Base-by-base conservation (phyloP, 2,797 vertebrate genomes). In the Gymnopithys bicolor region DNA sequence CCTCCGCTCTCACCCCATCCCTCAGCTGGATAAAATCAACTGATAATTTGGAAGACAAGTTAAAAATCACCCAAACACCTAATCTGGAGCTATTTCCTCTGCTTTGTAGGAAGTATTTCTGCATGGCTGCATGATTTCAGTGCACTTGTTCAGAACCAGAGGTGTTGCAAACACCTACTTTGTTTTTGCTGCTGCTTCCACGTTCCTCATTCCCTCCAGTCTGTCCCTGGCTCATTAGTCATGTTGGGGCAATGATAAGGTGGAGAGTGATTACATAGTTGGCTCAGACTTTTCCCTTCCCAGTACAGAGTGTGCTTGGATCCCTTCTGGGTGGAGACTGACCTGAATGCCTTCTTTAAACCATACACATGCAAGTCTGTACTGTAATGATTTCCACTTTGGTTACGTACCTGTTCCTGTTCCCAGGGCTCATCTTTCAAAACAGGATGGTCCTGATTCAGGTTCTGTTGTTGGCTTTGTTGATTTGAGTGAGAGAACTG, bases 201-300 rank as follows among this genome's bases (percentile, higher is more conserved):
- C 45, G 83, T 79, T 93, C 77, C 91, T 94, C 80, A 53, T 93
- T 96, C 94, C 84, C 96, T 97, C 83, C 89, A 87, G 94, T 89
- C 60, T 87, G 95, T 95, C 91, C 84, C 93, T 85, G 55, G 89
- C 93, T 95, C 83, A 21, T 91, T 64, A 95, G 94, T 94, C 92
- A 83, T 97, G 96, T 95, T 82, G 91, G 97, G 94, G 87, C 94
- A 90, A 93, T 91, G 84, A 87, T 92, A 90, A 97, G 95, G 92
- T 96, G 94, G 94, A 92, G 94, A 97, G 97, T 78, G 94, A 95
- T 95, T 96, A 92, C 93, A 92, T 90, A 97, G 96, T 94, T 97
- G 95, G 87, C 95, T 97, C 95, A 96, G 95, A 60, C 85, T 94
- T 97, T 96, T 93, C 84, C 85, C 89, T 95, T 92, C 87, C 93